Evolutionary conservation across 2,888 invertebrate species (phyloP), one percentile per base, ranked within the genome.

Genomic region (Nephrotoma guestfalica): DNA sequence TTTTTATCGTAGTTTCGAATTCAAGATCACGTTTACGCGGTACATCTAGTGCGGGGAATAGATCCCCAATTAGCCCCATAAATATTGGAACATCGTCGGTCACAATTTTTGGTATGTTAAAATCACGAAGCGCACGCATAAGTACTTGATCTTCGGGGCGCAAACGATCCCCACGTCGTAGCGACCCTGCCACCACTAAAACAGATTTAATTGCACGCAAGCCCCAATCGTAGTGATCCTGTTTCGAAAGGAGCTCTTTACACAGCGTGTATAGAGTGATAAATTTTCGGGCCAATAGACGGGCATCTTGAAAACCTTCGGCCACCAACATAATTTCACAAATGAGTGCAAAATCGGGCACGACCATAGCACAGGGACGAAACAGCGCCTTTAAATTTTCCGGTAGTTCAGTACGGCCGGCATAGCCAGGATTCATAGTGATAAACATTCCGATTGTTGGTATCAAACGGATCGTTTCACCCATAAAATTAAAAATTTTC

Each of bases 221-320:
- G 51, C 98, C 98, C 98, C 98, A 97, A 93, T 98, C 98, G 90
- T 98, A 98, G 91, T 98, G 98, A 91, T 98, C 98, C 91, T 98
- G 97, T 90, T 98, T 98, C 85, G 98, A 98, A 3, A 98, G 92
- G 88, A 98, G 92, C 90, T 98, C 98, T 88, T 94, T 94, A 90
- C 98, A 98, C 88, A 98, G 92, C 4, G 96, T 97, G 91, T 98
- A 98, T 11, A 98, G 93, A 0, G 98, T 98, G 90, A 98, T 97
- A 91, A 98, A 98, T 92, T 98, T 98, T 88, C 97, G 94, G 40
- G 98, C 98, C 87, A 98, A 91, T 41, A 97, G 91, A 88, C 97
- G 94, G 6, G 98, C 98, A 88, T 98, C 98, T 90, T 97, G 95
- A 91, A 98, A 98, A 71, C 98, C 98, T 92, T 98, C 98, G 5